phyloP scores from a whole-genome alignment of 2,113 vertebrate genomes.

The Marcusenius ussheri region DNA sequence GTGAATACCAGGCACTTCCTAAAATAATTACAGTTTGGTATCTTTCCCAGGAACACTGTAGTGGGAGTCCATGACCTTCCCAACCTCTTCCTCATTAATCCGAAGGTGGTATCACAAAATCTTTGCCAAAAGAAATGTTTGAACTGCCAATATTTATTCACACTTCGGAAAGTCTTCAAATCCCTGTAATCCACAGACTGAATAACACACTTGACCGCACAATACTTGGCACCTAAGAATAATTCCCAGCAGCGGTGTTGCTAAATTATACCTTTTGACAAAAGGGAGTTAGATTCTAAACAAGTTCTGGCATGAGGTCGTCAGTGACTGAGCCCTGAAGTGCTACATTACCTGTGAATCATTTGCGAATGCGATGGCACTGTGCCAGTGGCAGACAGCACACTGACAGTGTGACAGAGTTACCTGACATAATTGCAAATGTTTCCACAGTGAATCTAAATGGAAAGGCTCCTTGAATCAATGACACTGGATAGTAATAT shows the following conservation, averaged over 20 bases:
- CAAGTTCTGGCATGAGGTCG: not conserved
- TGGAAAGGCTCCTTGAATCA: not conserved
- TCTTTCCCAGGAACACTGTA: not conserved
- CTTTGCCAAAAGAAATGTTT: slow-evolving; percentile 1
- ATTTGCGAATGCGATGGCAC: not conserved
- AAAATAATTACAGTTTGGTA: slow-evolving; percentile 1
- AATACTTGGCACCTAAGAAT: not conserved
- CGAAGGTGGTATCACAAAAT: not conserved
- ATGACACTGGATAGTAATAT: not conserved
- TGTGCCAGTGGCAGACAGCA: not conserved
- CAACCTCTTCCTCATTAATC: slow-evolving; percentile 2
- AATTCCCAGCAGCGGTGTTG: not conserved
- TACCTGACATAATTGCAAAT: not conserved
- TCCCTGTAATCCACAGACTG: not conserved
- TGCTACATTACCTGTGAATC: not conserved
- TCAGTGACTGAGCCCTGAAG: not conserved
- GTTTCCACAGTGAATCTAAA: not conserved
- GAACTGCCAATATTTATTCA: not conserved
- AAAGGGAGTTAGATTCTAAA: not conserved
- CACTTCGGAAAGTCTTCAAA: slow-evolving; percentile 6
- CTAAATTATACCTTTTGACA: not conserved
- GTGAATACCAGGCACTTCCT: not conserved
- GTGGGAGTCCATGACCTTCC: not conserved
- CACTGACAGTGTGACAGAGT: not conserved
- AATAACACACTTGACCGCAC: not conserved